A percentile compares a stretch with the other conserved stretches of the same genome.
phyloP scores from a whole-genome alignment of 2,888 invertebrate genomes.

The Dione vanillae region DNA sequence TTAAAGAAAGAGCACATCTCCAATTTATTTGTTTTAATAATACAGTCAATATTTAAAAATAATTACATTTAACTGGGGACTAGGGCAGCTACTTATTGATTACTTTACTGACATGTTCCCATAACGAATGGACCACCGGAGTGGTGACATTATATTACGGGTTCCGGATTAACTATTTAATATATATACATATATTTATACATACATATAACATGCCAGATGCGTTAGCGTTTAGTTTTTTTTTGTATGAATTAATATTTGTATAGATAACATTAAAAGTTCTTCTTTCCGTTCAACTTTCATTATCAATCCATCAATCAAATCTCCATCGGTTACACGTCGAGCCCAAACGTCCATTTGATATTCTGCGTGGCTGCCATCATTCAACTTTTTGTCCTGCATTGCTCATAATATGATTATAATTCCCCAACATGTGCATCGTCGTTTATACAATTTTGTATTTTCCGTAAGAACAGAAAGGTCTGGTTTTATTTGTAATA shows the following conservation, averaged over 20 bases:
- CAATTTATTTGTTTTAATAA: no score
- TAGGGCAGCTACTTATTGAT: no score
- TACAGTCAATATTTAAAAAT: no score
- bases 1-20: no score
- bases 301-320: conserved; percentile 60
- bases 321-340: conserved; percentile 59
- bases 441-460: conserved; percentile 45
- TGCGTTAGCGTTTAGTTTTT: not conserved
- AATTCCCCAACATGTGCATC: conserved; percentile 61
- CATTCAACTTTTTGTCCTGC: conserved; percentile 72
- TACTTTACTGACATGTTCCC: no score
- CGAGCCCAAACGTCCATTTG: conserved; percentile 59
- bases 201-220: not conserved
- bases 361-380: conserved; percentile 67
- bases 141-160: no score
- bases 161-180: no score
- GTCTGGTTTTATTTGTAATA: conserved; percentile 56
- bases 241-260: not conserved
- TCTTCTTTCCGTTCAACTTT: conserved; percentile 52
- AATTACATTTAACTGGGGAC: no score
- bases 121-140: no score
- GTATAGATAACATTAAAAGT: not conserved
- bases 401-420: conserved; percentile 75
- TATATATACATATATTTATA: not conserved
- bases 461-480: conserved; percentile 51